phyloP scores from a whole-genome alignment of 2,797 vertebrate genomes.

The Benthosema pterotum region DNA sequence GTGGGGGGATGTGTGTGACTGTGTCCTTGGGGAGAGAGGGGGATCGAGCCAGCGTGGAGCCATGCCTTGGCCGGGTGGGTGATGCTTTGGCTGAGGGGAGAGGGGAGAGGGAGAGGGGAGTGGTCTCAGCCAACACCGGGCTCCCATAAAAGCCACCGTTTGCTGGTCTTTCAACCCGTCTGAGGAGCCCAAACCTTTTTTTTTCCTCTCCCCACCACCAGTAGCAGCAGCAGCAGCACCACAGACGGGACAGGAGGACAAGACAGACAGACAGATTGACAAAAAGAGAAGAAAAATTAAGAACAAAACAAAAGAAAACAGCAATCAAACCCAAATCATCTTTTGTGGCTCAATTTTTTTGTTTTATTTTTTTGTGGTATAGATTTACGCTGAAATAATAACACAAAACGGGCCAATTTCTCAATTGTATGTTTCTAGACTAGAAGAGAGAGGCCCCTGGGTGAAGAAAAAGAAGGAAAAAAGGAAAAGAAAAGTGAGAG shows the following conservation, averaged over 20 bases:
- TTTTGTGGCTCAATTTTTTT: slow-evolving; percentile 25
- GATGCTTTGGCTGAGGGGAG: slow-evolving; percentile 72
- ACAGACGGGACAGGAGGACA: slow-evolving; percentile 51
- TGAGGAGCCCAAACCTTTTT: slow-evolving; percentile 69
- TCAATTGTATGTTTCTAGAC: slow-evolving; percentile 68
- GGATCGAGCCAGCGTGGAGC: slow-evolving; percentile 59
- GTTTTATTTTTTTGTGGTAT: no score
- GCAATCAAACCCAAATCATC: slow-evolving; percentile 11
- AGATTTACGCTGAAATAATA: slow-evolving; percentile 3
- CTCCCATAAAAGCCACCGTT: slow-evolving; percentile 85
- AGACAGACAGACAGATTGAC: slow-evolving; percentile 42
- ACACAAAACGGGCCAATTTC: no score
- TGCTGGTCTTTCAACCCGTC: slow-evolving; percentile 65
- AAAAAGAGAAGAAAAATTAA: slow-evolving; percentile 25
- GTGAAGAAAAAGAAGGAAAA: slow-evolving; percentile 49
- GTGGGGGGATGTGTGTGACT: no score
- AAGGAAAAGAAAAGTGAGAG: slow-evolving; percentile 75
- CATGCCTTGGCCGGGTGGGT: slow-evolving; percentile 69
- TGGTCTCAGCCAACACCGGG: slow-evolving; percentile 72
- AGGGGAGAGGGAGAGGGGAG: slow-evolving; percentile 77
- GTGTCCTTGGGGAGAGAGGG: slow-evolving; percentile 33
- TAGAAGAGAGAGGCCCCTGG: slow-evolving; percentile 76
- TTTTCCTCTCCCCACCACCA: no score
- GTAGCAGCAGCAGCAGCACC: slow-evolving; percentile 73
- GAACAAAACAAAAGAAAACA: slow-evolving; percentile 4